Conservation (phyloP, 2,113 vertebrate genomes). For the Caloenas nicobarica region DNA sequence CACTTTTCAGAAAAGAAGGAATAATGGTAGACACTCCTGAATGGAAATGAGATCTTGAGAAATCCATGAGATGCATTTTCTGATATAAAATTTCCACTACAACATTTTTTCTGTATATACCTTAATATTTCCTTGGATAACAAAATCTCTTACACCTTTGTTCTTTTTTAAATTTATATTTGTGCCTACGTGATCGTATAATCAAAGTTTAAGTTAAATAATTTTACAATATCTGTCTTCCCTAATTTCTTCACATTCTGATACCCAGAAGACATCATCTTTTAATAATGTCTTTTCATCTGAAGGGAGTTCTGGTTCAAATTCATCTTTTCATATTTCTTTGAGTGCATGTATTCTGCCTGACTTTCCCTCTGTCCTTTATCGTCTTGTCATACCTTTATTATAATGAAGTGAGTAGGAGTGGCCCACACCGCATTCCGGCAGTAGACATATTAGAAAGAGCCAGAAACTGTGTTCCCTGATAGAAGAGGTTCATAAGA, state of each 20-base stretch:
- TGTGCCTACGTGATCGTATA: background rate
- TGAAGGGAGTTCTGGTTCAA: background rate
- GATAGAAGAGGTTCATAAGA: background rate
- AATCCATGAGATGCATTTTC: background rate
- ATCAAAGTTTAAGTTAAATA: background rate
- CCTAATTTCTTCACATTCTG: background rate
- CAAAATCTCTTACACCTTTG: background rate
- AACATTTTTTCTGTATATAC: background rate
- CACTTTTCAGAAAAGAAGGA: background rate
- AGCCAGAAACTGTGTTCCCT: background rate
- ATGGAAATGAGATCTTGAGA: background rate
- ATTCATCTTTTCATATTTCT: background rate
- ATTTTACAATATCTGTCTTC: background rate
- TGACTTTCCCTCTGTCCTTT: background rate
- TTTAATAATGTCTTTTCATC: background rate
- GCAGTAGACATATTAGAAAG: background rate
- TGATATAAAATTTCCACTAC: background rate
- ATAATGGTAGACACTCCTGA: background rate
- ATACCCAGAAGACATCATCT: background rate
- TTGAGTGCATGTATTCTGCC: background rate
- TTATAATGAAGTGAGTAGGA: background rate
- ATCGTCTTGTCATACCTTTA: background rate
- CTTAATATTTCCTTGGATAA: background rate
- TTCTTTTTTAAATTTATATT: background rate
- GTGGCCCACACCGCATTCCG: background rate